Evolutionary conservation across 2,888 invertebrate genomes (phyloP).

Genomic region (Mythimna vitellina): DNA sequence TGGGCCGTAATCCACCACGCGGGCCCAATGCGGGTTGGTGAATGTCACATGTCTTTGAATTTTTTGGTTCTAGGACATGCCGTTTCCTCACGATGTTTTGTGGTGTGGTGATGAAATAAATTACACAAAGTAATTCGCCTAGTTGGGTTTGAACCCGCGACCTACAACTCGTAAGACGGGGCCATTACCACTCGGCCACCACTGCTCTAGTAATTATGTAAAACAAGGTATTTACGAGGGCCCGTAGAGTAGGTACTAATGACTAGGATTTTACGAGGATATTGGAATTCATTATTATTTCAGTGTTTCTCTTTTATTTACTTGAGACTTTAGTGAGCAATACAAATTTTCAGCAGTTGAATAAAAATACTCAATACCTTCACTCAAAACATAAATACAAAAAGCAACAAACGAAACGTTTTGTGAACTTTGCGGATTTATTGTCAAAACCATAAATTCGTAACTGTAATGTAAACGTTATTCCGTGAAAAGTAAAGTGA

Average conservation of each 20-base stretch:
- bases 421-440: neutral
- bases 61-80: no score
- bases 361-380: neutral
- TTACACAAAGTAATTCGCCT: no score
- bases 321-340: constrained; percentile 23
- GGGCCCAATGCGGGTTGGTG: no score
- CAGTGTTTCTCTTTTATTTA: constrained; percentile 36
- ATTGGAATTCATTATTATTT: constrained; percentile 51
- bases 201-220: no score
- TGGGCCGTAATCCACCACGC: no score
- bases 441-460: neutral
- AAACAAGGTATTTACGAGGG: constrained; percentile 55
- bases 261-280: constrained; percentile 50
- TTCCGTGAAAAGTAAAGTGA: constrained; percentile 37
- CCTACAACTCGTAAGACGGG: no score
- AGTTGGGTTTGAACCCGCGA: no score
- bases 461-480: constrained; percentile 12
- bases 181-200: no score
- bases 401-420: neutral
- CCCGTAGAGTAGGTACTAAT: constrained; percentile 42
- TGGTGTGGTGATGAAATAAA: no score
- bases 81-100: no score
- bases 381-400: neutral
- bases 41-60: no score
- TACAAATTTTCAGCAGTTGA: neutral